A percentile compares a stretch with the other conserved stretches of the same genome.
These are phyloP conservation scores for Bucco capensis DNA, from an alignment of 2,113 vertebrate species.

Conservation along the genomic window DNA sequence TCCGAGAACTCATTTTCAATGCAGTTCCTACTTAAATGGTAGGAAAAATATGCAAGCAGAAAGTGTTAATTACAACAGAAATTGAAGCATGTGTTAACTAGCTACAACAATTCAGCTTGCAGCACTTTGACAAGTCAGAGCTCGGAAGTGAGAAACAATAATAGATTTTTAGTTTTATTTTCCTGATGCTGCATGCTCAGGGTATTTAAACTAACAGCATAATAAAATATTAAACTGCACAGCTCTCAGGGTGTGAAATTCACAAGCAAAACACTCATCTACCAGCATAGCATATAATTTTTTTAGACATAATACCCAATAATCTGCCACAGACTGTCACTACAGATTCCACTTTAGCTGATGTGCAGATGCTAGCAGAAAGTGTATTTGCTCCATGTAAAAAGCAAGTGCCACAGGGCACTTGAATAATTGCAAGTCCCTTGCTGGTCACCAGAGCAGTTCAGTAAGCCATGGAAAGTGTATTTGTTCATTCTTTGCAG, in stretches of 20 bases:
- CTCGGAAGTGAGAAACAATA: slow-evolving; percentile 31
- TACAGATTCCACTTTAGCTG: neutral
- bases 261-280: slow-evolving; percentile 47
- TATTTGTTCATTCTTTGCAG: neutral
- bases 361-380: neutral
- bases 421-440: slow-evolving; percentile 45
- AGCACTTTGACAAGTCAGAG: slow-evolving; percentile 33
- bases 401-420: slow-evolving; percentile 60
- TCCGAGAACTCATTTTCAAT: slow-evolving; percentile 5
- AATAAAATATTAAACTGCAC: slow-evolving; percentile 61
- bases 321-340: slow-evolving; percentile 50
- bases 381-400: neutral
- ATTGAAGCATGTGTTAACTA: slow-evolving; percentile 47
- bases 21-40: neutral
- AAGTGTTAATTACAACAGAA: slow-evolving; percentile 52
- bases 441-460: neutral
- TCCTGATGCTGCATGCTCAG: slow-evolving; percentile 39
- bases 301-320: slow-evolving; percentile 55
- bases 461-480: neutral
- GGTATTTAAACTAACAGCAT: slow-evolving; percentile 26
- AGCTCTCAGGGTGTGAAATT: slow-evolving; percentile 59
- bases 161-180: slow-evolving; percentile 55
- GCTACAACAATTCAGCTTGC: slow-evolving; percentile 45
- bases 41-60: slow-evolving; percentile 5
- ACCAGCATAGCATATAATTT: slow-evolving; percentile 29